Percentiles rank a stretch among this genome's conserved stretches.
phyloP scores from a whole-genome alignment of 1,140 invertebrate species.

The Drosophila murphyi region DNA sequence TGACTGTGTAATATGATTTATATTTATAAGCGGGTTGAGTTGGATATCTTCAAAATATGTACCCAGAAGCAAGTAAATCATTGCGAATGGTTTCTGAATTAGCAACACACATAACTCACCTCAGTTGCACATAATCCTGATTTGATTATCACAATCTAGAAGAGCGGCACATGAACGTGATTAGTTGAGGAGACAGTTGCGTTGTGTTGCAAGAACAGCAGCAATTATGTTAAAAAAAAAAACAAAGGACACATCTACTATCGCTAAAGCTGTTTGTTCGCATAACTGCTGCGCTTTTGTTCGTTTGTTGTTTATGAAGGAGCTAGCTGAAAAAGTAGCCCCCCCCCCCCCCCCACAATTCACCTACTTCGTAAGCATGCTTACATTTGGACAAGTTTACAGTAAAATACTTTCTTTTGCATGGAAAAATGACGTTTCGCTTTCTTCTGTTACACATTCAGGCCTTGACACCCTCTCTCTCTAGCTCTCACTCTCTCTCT shows the following conservation, averaged over 20 bases:
- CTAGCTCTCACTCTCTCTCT: neutral
- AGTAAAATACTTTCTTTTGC: neutral
- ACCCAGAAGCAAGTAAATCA: too few species aligned
- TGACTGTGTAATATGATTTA: too few species aligned
- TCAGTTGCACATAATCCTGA: too few species aligned
- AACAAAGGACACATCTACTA: neutral
- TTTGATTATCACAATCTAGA: too few species aligned
- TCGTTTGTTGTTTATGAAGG: neutral
- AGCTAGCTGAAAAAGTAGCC: neutral
- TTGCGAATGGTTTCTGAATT: too few species aligned
- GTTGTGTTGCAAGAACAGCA: conserved; percentile 3
- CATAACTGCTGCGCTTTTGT: conserved; percentile 5
- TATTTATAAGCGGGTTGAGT: too few species aligned
- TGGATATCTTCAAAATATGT: too few species aligned
- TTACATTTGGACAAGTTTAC: neutral
- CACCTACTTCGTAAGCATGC: neutral
- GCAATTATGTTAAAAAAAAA: conserved; percentile 11
- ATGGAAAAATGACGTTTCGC: conserved; percentile 8
- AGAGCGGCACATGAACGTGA: conserved; percentile 16
- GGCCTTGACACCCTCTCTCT: conserved; percentile 24
- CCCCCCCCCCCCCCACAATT: neutral
- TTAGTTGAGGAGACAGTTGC: conserved; percentile 14
- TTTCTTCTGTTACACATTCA: conserved; percentile 10
- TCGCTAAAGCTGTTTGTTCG: conserved; percentile 8
- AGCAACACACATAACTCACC: too few species aligned